Conservation (phyloP, 2,888 invertebrate species). For the Axea sp. region DNA sequence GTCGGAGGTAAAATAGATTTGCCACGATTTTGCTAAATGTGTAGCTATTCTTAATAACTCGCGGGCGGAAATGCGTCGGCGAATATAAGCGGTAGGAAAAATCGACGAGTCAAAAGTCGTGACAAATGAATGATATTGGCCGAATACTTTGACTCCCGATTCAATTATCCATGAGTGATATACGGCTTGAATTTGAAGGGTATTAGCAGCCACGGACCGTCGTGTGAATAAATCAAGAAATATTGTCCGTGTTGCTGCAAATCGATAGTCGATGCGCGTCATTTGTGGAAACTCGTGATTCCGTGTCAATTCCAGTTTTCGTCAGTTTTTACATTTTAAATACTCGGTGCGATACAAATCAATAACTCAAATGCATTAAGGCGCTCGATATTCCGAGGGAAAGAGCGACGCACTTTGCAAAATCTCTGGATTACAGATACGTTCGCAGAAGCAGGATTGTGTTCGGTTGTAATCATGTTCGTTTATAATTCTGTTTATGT, state of each 20-base stretch:
- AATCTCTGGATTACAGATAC: too few relatives aligned
- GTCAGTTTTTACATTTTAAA: slow-evolving; percentile 59
- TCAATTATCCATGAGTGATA: slow-evolving; percentile 62
- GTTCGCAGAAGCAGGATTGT: too few relatives aligned
- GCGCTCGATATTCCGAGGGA: slow-evolving; percentile 3
- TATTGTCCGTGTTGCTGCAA: slow-evolving; percentile 52
- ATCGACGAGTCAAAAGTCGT: slow-evolving; percentile 12
- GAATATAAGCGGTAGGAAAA: slow-evolving; percentile 18
- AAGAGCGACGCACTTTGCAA: background rate
- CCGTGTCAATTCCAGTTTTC: slow-evolving; percentile 62
- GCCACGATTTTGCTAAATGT: slow-evolving; percentile 12
- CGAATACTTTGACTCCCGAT: slow-evolving; percentile 49
- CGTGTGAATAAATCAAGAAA: slow-evolving; percentile 64
- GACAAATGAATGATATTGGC: slow-evolving; percentile 56
- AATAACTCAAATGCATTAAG: slow-evolving; percentile 49
- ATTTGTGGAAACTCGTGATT: slow-evolving; percentile 62
- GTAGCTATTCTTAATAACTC: slow-evolving; percentile 40
- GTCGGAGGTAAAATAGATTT: slow-evolving; percentile 25
- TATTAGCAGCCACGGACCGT: slow-evolving; percentile 61
- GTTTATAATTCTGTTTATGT: too few relatives aligned
- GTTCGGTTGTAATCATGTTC: too few relatives aligned
- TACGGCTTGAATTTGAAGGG: slow-evolving; percentile 60
- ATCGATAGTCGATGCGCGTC: slow-evolving; percentile 64
- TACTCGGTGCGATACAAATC: slow-evolving; percentile 38
- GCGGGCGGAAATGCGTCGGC: slow-evolving; percentile 14